A percentile compares a stretch with the other conserved stretches of the same genome.
Evolutionary conservation across 2,113 vertebrate species (phyloP).

Genomic region (Melanotaenia duboulayi): DNA sequence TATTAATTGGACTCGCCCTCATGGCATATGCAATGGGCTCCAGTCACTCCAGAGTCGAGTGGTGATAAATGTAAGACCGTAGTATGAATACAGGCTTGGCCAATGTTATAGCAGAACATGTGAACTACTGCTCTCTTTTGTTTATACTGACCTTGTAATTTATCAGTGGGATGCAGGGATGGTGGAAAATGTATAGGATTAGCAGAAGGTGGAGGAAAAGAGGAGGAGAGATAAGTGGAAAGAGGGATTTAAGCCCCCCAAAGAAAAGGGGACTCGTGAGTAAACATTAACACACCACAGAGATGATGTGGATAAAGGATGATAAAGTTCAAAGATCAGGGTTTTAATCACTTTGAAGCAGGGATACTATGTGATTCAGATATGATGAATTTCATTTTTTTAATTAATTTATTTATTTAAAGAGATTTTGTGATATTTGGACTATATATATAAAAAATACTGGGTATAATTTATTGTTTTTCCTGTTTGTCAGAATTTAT

Average conservation of each 20-base stretch:
- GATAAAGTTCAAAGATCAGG: slow-evolving; percentile 58
- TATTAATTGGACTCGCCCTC: slow-evolving; percentile 81
- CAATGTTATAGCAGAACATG: slow-evolving; percentile 68
- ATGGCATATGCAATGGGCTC: slow-evolving; percentile 50
- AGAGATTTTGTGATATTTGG: too few relatives aligned
- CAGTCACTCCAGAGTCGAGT: slow-evolving; percentile 49
- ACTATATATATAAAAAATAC: too few relatives aligned
- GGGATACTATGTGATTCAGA: background rate
- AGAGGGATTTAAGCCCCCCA: slow-evolving; percentile 45
- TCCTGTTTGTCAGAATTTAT: too few relatives aligned
- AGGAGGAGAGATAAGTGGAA: background rate
- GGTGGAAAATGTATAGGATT: slow-evolving; percentile 55
- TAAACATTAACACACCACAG: slow-evolving; percentile 43
- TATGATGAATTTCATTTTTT: background rate
- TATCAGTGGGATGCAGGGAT: slow-evolving; percentile 68
- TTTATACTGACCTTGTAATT: slow-evolving; percentile 82
- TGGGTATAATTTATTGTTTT: background rate
- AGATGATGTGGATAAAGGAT: slow-evolving; percentile 59
- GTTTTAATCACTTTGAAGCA: slow-evolving; percentile 38
- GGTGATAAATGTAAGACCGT: slow-evolving; percentile 78
- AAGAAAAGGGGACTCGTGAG: slow-evolving; percentile 47
- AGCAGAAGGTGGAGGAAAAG: slow-evolving; percentile 31
- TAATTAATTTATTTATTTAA: too few relatives aligned
- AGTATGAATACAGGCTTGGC: slow-evolving; percentile 68
- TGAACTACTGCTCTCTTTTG: slow-evolving; percentile 78